phyloP scores from a whole-genome alignment of 2,888 invertebrate genomes.

The Ceraclea dissimilis region DNA sequence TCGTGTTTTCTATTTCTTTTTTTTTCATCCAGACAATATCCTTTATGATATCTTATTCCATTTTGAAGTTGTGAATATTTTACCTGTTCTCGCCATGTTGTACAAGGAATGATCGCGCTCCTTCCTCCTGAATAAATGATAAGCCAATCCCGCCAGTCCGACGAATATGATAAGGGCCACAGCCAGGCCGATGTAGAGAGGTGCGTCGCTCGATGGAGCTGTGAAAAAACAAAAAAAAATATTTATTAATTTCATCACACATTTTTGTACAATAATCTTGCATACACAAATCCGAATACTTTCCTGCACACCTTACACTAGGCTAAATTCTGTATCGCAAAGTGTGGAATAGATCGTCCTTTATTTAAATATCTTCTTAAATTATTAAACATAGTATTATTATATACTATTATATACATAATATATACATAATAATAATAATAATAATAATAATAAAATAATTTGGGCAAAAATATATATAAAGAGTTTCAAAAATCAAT shows the following conservation, averaged over 20 bases:
- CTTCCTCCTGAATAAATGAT: conserved; percentile 20
- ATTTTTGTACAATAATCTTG: background rate
- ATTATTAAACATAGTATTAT: too few species aligned
- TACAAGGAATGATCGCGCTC: conserved; percentile 24
- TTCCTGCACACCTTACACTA: too few species aligned
- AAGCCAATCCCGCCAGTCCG: conserved; percentile 16
- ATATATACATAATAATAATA: too few species aligned
- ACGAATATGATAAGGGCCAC: conserved; percentile 17
- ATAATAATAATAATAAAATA: too few species aligned
- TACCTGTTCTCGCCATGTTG: conserved; percentile 26
- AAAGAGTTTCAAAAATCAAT: too few species aligned
- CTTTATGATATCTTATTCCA: conserved; percentile 1
- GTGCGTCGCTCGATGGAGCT: conserved; percentile 17
- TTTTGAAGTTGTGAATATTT: background rate
- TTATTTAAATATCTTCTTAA: too few species aligned
- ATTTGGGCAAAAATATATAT: too few species aligned
- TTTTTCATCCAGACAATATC: background rate
- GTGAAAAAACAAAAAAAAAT: conserved; percentile 11
- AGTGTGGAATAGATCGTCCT: too few species aligned
- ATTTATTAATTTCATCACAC: background rate
- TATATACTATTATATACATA: too few species aligned
- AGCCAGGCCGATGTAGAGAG: conserved; percentile 21
- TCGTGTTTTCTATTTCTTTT: background rate
- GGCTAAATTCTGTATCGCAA: too few species aligned
- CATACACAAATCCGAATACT: too few species aligned